Percentiles rank a stretch among this genome's conserved stretches.
Conservation (phyloP, 2,888 invertebrate genomes). For the Caprella mutica region DNA sequence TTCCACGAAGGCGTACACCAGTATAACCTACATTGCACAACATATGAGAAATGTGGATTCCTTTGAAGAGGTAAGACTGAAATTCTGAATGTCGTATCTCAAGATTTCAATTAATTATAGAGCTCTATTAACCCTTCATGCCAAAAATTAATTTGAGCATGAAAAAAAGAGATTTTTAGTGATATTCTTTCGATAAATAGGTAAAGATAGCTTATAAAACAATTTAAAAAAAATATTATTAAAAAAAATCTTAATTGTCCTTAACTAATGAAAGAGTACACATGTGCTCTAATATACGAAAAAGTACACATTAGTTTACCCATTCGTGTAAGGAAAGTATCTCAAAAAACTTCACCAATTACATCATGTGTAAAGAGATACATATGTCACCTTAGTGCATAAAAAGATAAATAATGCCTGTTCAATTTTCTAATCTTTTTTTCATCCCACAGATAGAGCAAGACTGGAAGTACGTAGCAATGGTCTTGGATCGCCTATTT, state of each 20-base stretch:
- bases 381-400: too few species aligned
- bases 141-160: too few species aligned
- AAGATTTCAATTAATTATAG: background rate
- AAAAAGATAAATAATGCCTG: too few species aligned
- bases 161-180: background rate
- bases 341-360: too few species aligned
- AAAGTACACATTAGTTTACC: too few species aligned
- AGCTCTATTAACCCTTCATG: background rate
- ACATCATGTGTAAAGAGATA: too few species aligned
- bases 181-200: background rate
- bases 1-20: slow-evolving; percentile 81
- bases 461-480: slow-evolving; percentile 94
- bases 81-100: background rate
- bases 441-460: slow-evolving; percentile 60
- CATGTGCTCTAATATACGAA: too few species aligned
- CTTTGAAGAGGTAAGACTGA: slow-evolving; percentile 71
- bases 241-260: too few species aligned
- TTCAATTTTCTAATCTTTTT: too few species aligned
- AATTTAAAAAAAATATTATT: too few species aligned
- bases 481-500: slow-evolving; percentile 84
- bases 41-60: slow-evolving; percentile 89
- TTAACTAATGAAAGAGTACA: too few species aligned
- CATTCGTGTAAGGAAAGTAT: too few species aligned
- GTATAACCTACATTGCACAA: slow-evolving; percentile 86
- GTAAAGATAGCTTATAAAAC: background rate